phyloP scores from a whole-genome alignment of 64 coral and sea anemone genomes.

The Dendrophyllia cribrosa region DNA sequence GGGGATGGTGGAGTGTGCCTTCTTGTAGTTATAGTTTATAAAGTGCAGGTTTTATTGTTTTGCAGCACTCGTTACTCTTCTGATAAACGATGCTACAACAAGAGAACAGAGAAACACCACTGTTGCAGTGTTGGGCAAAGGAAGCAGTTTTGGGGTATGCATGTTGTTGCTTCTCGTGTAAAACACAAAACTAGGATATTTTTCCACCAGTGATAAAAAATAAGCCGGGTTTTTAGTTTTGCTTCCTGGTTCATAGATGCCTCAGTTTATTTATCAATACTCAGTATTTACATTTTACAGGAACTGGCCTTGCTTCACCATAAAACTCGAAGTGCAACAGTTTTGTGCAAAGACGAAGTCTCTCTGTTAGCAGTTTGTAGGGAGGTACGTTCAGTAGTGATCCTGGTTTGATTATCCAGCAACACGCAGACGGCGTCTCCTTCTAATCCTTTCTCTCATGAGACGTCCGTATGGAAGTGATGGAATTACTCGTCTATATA shows the following conservation, averaged over 20 bases:
- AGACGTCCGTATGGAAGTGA: no score
- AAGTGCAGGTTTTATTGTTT: background rate
- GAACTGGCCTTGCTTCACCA: constrained; percentile 92
- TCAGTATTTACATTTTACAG: constrained; percentile 34
- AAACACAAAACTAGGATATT: background rate
- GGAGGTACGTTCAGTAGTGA: constrained; percentile 58
- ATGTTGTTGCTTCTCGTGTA: background rate
- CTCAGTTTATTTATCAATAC: background rate
- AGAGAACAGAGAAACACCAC: constrained; percentile 83
- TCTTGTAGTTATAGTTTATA: background rate
- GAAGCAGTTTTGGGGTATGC: constrained; percentile 95
- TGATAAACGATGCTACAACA: constrained; percentile 45
- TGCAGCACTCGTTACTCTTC: constrained; percentile 77
- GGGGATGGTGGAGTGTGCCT: background rate
- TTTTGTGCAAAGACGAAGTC: constrained; percentile 91
- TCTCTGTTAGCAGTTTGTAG: constrained; percentile 84
- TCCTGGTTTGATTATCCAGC: no score
- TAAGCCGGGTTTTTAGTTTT: no score
- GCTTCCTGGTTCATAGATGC: no score
- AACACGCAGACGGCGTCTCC: no score
- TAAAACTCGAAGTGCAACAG: constrained; percentile 88
- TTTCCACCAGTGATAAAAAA: background rate
- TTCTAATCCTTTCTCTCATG: no score
- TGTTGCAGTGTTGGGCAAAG: constrained; percentile 87
- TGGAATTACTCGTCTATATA: no score